Percentiles rank a stretch among this genome's conserved stretches.
Evolutionary conservation across 2,113 vertebrate genomes (phyloP).

Genomic region (Spea bombifrons): DNA sequence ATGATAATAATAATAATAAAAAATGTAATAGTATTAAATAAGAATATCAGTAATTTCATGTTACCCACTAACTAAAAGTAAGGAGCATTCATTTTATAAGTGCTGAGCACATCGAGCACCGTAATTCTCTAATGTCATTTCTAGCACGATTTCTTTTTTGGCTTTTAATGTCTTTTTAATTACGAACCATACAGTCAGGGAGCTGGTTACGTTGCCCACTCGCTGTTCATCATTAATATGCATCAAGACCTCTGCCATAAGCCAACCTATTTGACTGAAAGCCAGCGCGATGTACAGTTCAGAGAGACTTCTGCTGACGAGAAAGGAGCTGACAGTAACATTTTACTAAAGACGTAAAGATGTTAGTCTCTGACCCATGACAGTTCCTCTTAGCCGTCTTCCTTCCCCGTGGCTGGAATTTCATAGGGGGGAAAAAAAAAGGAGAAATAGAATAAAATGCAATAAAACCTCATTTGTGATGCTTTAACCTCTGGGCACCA

Average conservation of each 20-base stretch:
- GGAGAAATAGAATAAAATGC: too few relatives aligned
- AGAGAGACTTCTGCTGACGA: slow-evolving; percentile 23
- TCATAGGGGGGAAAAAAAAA: not conserved
- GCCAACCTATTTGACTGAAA: slow-evolving; percentile 17
- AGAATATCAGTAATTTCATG: too few relatives aligned
- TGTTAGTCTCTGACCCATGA: slow-evolving; percentile 11
- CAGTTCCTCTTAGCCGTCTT: not conserved
- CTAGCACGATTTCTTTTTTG: not conserved
- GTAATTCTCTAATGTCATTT: not conserved
- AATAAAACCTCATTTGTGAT: too few relatives aligned
- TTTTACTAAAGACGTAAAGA: slow-evolving; percentile 21
- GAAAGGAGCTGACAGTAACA: slow-evolving; percentile 20
- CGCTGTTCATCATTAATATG: slow-evolving; percentile 38
- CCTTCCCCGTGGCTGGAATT: slow-evolving; percentile 18
- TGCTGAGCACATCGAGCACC: not conserved
- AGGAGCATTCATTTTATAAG: not conserved
- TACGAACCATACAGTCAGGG: slow-evolving; percentile 12
- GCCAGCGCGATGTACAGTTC: not conserved
- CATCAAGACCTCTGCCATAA: slow-evolving; percentile 29
- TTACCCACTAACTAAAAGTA: too few relatives aligned
- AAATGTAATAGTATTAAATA: too few relatives aligned
- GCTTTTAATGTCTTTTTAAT: slow-evolving; percentile 39
- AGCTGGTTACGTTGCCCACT: slow-evolving; percentile 24
- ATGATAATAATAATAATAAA: too few relatives aligned
- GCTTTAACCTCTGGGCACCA: too few relatives aligned